Conservation (phyloP, 2,797 vertebrate species). For the Hirundo rustica region DNA sequence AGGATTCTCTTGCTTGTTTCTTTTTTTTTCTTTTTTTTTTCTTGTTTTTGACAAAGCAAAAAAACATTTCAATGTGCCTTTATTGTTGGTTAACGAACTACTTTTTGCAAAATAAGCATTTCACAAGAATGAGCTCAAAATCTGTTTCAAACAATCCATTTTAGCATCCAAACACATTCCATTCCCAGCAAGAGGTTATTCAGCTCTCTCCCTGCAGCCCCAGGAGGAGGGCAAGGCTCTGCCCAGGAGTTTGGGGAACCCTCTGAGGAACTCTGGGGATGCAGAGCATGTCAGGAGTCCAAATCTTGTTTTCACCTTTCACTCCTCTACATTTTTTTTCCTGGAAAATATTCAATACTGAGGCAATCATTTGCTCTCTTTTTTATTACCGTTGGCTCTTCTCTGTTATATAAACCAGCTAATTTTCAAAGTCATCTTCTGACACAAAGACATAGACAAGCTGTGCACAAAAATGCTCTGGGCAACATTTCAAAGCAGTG, state of each 20-base stretch:
- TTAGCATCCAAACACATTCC: neutral
- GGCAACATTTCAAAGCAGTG: neutral
- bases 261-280: neutral
- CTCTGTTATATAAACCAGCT: neutral
- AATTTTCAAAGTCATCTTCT: slow-evolving; percentile 24
- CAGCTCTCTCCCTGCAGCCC: neutral
- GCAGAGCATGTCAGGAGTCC: neutral
- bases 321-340: neutral
- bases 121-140: neutral
- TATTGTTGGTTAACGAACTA: neutral
- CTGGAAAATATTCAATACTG: neutral
- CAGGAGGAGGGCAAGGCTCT: neutral
- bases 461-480: neutral
- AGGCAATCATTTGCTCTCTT: neutral
- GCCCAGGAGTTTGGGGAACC: neutral
- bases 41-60: neutral
- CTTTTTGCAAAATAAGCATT: neutral
- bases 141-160: neutral
- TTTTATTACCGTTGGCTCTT: neutral
- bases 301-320: neutral
- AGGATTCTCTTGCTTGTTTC: neutral
- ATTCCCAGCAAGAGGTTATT: neutral
- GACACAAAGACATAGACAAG: neutral
- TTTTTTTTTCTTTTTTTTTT: neutral
- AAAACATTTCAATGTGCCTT: neutral